Conservation (phyloP, 2,113 vertebrate genomes). For the Macaca nemestrina region DNA sequence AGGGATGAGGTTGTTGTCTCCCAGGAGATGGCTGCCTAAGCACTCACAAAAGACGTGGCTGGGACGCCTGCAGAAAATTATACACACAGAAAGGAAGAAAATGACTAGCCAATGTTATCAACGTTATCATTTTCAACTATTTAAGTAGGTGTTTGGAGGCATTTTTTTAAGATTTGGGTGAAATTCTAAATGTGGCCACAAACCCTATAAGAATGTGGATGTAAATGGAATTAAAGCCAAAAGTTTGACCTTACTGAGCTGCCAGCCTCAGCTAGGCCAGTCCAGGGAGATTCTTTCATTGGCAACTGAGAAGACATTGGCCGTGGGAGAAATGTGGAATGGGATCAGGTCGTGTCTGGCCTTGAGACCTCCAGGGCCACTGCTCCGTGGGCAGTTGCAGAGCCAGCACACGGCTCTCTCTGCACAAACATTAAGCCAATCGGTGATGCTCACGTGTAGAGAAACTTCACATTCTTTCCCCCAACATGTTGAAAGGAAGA, state of each 20-base stretch:
- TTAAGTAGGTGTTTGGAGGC: constrained; percentile 32
- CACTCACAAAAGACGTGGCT: neutral
- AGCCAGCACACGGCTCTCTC: constrained; percentile 72
- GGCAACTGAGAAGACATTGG: constrained; percentile 63
- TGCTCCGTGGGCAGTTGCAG: constrained; percentile 72
- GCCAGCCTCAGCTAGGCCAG: constrained; percentile 71
- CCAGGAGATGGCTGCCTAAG: rapidly evolving
- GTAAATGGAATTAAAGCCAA: constrained; percentile 71
- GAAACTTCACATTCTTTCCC: neutral
- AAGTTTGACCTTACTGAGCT: constrained; percentile 67
- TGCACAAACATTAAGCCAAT: constrained; percentile 66
- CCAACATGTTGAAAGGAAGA: constrained; percentile 41
- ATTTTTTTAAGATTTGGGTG: constrained; percentile 28
- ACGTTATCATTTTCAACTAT: neutral
- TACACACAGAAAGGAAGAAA: neutral
- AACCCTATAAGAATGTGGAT: constrained; percentile 61
- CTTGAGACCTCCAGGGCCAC: constrained; percentile 70
- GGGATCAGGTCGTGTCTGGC: constrained; percentile 76
- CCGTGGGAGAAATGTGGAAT: constrained; percentile 72
- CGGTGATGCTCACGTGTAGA: constrained; percentile 65
- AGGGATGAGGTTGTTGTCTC: neutral
- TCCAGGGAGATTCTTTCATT: constrained; percentile 75
- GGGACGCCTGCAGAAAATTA: rapidly evolving
- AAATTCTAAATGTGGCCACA: constrained; percentile 73
- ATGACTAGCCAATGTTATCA: rapidly evolving